Percentiles rank a stretch among this genome's conserved stretches.
Evolutionary conservation across 2,888 invertebrate species (phyloP).

Genomic region (Oconnorella tubifera): DNA sequence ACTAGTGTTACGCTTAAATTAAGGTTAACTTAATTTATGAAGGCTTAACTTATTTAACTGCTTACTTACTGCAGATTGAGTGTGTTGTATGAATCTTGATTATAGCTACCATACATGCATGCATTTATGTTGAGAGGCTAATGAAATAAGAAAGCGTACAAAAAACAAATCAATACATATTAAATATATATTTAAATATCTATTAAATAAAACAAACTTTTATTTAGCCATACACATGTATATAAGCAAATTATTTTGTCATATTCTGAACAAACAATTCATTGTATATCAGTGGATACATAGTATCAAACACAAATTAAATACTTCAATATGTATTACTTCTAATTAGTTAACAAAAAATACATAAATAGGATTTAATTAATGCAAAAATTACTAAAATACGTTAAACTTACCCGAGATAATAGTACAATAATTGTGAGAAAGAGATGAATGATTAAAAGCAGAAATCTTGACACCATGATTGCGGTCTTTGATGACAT

Average conservation of each 20-base stretch:
- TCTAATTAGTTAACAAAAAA: no score
- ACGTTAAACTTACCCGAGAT: conserved; percentile 9
- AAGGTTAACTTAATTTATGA: background rate
- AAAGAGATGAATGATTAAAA: conserved; percentile 13
- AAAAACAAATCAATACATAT: background rate
- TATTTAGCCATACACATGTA: no score
- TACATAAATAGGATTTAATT: background rate
- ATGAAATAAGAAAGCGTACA: background rate
- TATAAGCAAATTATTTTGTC: no score
- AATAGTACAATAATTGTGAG: conserved; percentile 13
- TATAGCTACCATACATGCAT: conserved; percentile 18
- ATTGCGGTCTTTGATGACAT: no score
- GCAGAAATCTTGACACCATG: conserved; percentile 13
- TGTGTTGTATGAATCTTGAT: conserved; percentile 9
- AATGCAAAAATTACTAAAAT: background rate
- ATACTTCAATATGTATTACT: no score
- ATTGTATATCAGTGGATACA: no score
- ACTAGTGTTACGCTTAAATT: no score
- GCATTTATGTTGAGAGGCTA: conserved; percentile 10
- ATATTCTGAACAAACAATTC: no score
- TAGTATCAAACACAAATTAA: no score
- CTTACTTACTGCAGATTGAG: conserved; percentile 16
- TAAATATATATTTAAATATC: background rate
- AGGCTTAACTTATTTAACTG: no score
- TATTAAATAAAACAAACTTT: no score